phyloP scores from a whole-genome alignment of 2,113 vertebrate species.

The Coreoperca whiteheadi region DNA sequence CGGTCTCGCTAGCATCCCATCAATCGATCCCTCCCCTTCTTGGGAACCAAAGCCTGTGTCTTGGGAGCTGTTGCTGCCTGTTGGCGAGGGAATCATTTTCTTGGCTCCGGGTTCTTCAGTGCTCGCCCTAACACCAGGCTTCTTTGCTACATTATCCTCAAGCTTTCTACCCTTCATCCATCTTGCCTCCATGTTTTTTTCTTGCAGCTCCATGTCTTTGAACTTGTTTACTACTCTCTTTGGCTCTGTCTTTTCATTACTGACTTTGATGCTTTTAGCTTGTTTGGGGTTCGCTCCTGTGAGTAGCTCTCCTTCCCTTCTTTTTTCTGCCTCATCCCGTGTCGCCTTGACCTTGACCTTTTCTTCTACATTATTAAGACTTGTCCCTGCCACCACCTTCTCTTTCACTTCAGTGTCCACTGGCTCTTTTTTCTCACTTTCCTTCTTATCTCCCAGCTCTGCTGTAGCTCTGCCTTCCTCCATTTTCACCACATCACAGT shows the following conservation, averaged over 20 bases:
- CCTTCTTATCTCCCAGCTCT: not conserved
- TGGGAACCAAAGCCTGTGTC: constrained; percentile 84
- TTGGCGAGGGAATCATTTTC: constrained; percentile 71
- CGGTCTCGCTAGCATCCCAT: constrained; percentile 18
- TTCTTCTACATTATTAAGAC: constrained; percentile 11
- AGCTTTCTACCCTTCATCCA: constrained; percentile 40
- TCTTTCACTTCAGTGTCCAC: constrained; percentile 14
- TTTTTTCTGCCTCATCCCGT: constrained; percentile 4
- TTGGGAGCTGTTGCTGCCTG: constrained; percentile 78
- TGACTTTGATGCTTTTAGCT: not conserved
- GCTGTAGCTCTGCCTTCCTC: constrained; percentile 71
- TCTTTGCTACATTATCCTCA: constrained; percentile 29
- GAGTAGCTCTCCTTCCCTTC: not conserved
- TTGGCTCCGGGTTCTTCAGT: constrained; percentile 23
- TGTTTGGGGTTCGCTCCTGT: not conserved
- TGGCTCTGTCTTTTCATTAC: constrained; percentile 11
- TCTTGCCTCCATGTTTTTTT: constrained; percentile 32
- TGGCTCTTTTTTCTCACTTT: constrained; percentile 28
- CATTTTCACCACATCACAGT: constrained; percentile 69
- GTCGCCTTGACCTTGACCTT: not conserved
- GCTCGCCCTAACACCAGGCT: constrained; percentile 13
- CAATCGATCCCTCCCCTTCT: constrained; percentile 59
- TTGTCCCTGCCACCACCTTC: not conserved
- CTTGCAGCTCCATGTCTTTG: constrained; percentile 59
- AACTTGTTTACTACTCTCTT: constrained; percentile 34